Evolutionary conservation across 2,797 vertebrate genomes (phyloP).

Genomic region (Phalanger gymnotis): DNA sequence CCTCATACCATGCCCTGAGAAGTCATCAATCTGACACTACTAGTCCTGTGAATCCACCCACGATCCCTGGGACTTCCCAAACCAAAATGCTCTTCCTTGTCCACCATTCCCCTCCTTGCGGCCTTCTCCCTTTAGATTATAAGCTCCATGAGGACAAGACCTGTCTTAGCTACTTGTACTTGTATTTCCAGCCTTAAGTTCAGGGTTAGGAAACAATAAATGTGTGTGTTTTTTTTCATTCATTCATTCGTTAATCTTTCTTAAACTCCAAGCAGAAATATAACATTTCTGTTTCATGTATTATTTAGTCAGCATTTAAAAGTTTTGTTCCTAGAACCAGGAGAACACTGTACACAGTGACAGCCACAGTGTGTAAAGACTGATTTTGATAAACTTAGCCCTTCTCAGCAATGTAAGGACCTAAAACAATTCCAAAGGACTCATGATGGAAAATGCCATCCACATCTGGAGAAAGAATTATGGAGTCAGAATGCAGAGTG

Average conservation of each 20-base stretch:
- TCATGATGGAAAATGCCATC: no score
- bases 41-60: neutral
- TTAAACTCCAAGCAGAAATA: slow-evolving; percentile 44
- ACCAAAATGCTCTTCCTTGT: neutral
- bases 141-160: neutral
- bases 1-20: neutral
- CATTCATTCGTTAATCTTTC: slow-evolving; percentile 38
- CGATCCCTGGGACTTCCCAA: neutral
- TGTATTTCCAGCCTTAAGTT: neutral
- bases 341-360: no score
- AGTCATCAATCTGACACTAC: neutral
- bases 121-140: neutral
- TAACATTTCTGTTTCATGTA: slow-evolving; percentile 1
- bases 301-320: slow-evolving; percentile 9
- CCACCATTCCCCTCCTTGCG: neutral
- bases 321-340: no score
- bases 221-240: neutral
- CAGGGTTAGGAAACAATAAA: neutral
- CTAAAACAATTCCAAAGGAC: no score
- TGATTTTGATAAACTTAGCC: no score
- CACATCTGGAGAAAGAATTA: no score
- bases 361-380: no score
- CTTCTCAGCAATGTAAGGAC: no score
- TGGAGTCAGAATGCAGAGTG: no score
- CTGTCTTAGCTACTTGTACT: neutral